phyloP scores from a whole-genome alignment of 1,140 invertebrate species.

The Drosophila mojavensis region DNA sequence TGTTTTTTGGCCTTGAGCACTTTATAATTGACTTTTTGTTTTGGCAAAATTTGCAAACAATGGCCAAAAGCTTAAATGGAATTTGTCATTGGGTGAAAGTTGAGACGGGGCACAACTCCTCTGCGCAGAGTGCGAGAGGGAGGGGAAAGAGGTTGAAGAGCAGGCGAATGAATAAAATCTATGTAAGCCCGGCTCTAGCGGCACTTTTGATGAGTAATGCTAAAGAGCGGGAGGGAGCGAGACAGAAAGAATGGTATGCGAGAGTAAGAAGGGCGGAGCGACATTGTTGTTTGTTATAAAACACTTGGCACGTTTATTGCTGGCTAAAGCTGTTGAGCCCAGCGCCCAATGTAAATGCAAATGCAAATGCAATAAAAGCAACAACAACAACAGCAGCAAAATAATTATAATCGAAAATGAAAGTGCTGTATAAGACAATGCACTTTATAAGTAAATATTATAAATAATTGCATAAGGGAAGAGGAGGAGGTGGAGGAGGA shows the following conservation, averaged over 20 bases:
- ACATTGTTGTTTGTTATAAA: conserved; percentile 24
- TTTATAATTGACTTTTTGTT: conserved; percentile 11
- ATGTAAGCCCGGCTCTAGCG: conserved; percentile 2
- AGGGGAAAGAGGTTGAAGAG: neutral
- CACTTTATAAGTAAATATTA: conserved; percentile 3
- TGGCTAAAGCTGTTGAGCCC: conserved; percentile 21
- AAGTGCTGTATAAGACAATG: conserved; percentile 17
- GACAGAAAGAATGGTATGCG: neutral
- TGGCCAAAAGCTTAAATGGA: conserved; percentile 2
- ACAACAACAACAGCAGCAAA: neutral
- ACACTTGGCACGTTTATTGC: conserved; percentile 35
- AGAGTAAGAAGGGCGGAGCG: neutral
- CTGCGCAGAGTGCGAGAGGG: neutral
- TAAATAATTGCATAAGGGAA: neutral
- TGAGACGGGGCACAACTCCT: neutral
- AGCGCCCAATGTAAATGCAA: conserved; percentile 6
- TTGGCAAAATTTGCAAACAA: neutral
- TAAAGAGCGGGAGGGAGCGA: neutral
- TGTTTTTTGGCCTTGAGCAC: conserved; percentile 36
- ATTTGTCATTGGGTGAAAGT: conserved; percentile 34
- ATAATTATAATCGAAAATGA: conserved; percentile 18
- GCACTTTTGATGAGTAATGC: conserved; percentile 11
- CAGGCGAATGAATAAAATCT: neutral
- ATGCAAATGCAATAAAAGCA: no score
- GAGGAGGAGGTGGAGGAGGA: no score